Evolutionary conservation across 2,113 vertebrate genomes (phyloP), one percentile per base, ranked within the genome.

Genomic region (Dendropsophus ebraccatus): DNA sequence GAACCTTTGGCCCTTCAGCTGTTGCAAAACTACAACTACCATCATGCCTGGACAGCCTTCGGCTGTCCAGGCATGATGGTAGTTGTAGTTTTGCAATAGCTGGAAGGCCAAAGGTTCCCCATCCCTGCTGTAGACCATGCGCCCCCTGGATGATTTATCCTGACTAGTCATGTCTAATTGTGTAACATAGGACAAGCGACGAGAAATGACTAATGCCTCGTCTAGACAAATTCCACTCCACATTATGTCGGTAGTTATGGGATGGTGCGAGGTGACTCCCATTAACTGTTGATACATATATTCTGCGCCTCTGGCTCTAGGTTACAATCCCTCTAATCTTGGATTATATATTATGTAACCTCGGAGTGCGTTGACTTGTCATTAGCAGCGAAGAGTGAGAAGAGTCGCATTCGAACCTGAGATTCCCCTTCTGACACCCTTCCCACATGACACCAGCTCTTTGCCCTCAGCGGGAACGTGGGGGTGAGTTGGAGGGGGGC

Each of bases 261-360:
- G 54, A 25, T 7, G 54, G 65, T 58, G 76, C 30, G 77, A 41
- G 56, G 56, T 65, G 56, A 81, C 16, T 41, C 65, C 78, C 78
- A 65, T 81, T 81, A 81, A 81, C 78, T 35, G 78, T 62, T 65
- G 78, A 81, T 81, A 45, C 81, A 89, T 83, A 47, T 45, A 62
- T 81, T 82, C 62, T 70, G 28, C 23, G 80, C 85, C 70, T 91
- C 91, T 91, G 88, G 70, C 87, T 91, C 88, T 90, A 82, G 12
- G 0, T 88, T 86, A 4, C 45, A 91, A 86, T 90, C 89, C 87
- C 88, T 92, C 89, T 95, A 96, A 96, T 95, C 94, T 94, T 90
- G 93, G 93, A 95, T 96, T 95, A 95, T 89, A 88, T 72, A 41
- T 96, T 94, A 92, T 87, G 47, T 91, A 91, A 92, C 88, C 77